Base-by-base conservation (phyloP, 2,113 vertebrate genomes). In the Monarcha castaneiventris region DNA sequence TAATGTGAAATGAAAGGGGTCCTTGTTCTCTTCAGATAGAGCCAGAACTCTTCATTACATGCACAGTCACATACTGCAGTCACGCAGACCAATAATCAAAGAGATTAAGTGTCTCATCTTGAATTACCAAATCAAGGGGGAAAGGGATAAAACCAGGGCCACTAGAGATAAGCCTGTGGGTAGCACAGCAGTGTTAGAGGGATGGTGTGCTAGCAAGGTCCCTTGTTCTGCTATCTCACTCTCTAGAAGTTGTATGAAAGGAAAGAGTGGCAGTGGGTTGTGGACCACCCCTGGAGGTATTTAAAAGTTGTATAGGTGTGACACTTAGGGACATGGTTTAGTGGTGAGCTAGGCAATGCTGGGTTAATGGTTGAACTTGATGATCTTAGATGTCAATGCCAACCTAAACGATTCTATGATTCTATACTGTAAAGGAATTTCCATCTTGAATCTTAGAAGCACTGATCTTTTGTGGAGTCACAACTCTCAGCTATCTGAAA, bases 191-290 rank as follows among this genome's bases (percentile, higher is more conserved):
- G 1, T 35, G 17, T 71, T 84, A 55, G 26, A 56, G 21, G 21
- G 10, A 35, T 56, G 32, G 12, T 84, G 32, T 49, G 15, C 27
- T 29, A 71, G 22, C 56, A 77, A 63, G 15, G 26, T 56, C 10
- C 32, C 23, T 77, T 0, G 0, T 22, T 33, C 63, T 43, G 26
- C 32, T 35, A 3, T 25, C 49, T 71, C 13, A 11, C 25, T 54
- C 39, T 62, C 22, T 26, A 41, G 58, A 48, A 41, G 6, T 21
- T 54, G 30, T 16, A 9, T 29, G 11, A 20, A 54, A n/a, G 25
- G 6, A 66, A 30, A 59, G 25, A 61, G 20, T 41, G 26, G 16
- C 25, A 54, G 16, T 15, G 7, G n/a, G 9, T 46, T 68, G n/a
- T 61, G 16, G 25, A 61, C 11, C n/a, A 39, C 7, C 11, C n/a